Evolutionary conservation across 2,113 vertebrate species (phyloP).

Genomic region (Bostrychus sinensis): DNA sequence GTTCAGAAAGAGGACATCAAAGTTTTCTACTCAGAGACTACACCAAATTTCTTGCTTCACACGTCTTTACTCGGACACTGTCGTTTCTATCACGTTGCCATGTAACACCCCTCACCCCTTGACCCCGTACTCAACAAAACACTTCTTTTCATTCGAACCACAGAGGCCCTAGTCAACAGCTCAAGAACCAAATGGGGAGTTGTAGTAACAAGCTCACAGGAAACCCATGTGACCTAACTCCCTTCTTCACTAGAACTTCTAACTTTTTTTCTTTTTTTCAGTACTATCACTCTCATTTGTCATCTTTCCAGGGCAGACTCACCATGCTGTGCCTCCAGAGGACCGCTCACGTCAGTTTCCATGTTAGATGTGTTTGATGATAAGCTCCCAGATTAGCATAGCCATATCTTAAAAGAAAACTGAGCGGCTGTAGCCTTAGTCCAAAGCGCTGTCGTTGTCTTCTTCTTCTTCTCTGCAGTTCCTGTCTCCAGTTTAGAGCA

Average conservation of each 20-base stretch:
- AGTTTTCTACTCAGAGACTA: no score
- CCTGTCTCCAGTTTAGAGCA: conserved; percentile 48
- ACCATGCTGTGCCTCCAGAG: conserved; percentile 66
- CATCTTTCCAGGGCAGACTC: conserved; percentile 14
- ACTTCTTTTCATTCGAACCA: conserved; percentile 61
- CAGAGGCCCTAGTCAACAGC: conserved; percentile 55
- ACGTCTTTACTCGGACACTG: conserved; percentile 12
- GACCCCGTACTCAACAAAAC: conserved; percentile 27
- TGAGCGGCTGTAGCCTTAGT: conserved; percentile 9
- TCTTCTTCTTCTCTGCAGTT: conserved; percentile 9
- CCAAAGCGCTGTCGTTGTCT: conserved; percentile 17
- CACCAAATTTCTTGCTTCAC: no score
- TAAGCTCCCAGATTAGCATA: conserved; percentile 32
- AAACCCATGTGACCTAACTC: conserved; percentile 35
- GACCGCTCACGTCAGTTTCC: conserved; percentile 66
- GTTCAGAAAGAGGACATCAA: conserved; percentile 22
- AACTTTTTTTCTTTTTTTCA: conserved; percentile 34
- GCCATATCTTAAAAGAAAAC: conserved; percentile 53
- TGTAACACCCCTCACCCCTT: conserved; percentile 40
- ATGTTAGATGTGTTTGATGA: conserved; percentile 65
- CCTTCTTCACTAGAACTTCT: conserved; percentile 12
- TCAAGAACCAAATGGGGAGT: conserved; percentile 34
- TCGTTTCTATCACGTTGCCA: conserved; percentile 47
- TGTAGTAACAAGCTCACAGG: conserved; percentile 24
- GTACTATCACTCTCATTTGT: neutral